Base-by-base conservation (phyloP, 1,140 invertebrate genomes). In the Heliconius hewitsoni region DNA sequence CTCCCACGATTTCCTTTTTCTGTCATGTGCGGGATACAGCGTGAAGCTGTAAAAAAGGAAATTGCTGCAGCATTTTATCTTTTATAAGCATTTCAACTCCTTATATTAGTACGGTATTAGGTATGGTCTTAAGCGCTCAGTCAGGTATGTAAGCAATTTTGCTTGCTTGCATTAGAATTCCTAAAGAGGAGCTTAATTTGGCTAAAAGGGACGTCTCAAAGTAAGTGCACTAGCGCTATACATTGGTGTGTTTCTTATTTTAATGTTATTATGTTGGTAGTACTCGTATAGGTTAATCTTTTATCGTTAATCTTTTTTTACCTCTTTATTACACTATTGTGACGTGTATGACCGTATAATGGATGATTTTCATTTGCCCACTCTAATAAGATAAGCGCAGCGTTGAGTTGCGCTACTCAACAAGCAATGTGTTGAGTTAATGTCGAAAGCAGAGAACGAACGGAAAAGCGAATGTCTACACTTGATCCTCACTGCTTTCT, bases 111-210 rank as follows among this genome's bases (percentile, higher is more conserved):
- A 30, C 23, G 13, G 60, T 66, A 66, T 66, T 66, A 66, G 60
- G 30, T 66, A 30, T 66, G 60, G 60, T 27, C 60, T 66, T 66
- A 66, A 66, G 60, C 71, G 71, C 71, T 72, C 37, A 83, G 71
- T 66, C 76, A 85, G 79, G 83, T 86, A 86, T 86, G 74, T 79
- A 57, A 82, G 81, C 78, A 82, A 86, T 86, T 82, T 82, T 46
- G 70, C 77, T 81, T 79, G 80, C 80, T 84, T 76, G 75, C 75
- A 27, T 71, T 78, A 75, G 78, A 80, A 79, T 83, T 83, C 76
- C 81, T 84, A 73, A 76, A 66, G 78, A 82, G 82, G 77, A 83
- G 81, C 82, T 85, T 81, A 83, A 83, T 86, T 86, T 83, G 80
- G 73, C 80, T 82, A 80, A 84, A 85, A 84, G 81, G 77, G 70